These are phyloP conservation scores for Caenorhabditis tropicalis DNA, from an alignment of 1,140 invertebrate genomes.

Conservation along the genomic window DNA sequence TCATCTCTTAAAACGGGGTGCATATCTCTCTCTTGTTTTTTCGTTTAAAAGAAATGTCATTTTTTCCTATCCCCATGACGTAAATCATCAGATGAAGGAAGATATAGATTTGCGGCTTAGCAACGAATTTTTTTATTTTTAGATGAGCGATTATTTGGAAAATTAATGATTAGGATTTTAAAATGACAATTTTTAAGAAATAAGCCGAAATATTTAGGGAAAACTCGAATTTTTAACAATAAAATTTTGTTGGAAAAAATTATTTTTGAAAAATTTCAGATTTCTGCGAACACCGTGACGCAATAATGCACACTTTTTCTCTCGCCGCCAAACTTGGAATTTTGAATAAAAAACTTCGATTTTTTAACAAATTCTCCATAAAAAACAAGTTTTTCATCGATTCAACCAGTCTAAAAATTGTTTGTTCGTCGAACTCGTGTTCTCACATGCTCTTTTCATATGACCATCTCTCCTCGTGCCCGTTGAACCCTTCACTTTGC, in stretches of 20 bases:
- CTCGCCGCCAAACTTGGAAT: conserved; percentile 27
- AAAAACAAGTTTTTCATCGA: too few species aligned
- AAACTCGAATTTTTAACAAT: too few species aligned
- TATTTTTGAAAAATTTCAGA: neutral
- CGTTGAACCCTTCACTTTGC: neutral
- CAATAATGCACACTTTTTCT: too few species aligned
- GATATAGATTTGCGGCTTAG: neutral
- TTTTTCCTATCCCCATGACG: neutral
- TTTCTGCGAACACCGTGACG: neutral
- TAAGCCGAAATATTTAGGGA: too few species aligned
- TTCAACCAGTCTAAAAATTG: too few species aligned
- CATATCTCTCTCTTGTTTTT: too few species aligned
- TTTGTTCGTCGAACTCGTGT: neutral
- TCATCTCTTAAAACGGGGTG: too few species aligned
- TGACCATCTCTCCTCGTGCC: neutral
- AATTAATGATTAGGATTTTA: too few species aligned
- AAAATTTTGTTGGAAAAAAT: too few species aligned
- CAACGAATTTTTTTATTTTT: neutral
- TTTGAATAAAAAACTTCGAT: conserved; percentile 26
- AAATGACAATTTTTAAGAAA: too few species aligned
- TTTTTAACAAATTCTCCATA: neutral
- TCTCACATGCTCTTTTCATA: conserved; percentile 28
- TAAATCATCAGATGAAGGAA: neutral
- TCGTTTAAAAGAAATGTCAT: too few species aligned
- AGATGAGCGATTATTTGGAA: neutral